Evolutionary conservation across 2,113 vertebrate genomes (phyloP).

Genomic region (Apistogramma diplotaenia): DNA sequence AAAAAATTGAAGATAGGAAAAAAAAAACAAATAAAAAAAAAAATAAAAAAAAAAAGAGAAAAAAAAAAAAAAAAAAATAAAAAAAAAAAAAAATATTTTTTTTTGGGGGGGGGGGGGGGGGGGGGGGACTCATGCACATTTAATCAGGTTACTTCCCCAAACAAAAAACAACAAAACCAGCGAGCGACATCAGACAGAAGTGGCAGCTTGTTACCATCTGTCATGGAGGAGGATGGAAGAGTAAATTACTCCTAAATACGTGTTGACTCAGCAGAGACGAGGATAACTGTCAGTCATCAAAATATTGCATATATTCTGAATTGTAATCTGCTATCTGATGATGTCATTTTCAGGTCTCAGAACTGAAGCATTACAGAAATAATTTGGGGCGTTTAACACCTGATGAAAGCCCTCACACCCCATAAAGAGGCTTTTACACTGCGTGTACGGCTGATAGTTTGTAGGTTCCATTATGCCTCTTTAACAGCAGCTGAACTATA

Average conservation of each 20-base stretch:
- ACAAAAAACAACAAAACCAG: background rate
- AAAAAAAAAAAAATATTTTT: too few relatives aligned
- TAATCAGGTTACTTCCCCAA: background rate
- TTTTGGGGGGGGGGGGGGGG: too few relatives aligned
- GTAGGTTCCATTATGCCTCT: background rate
- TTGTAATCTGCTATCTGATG: too few relatives aligned
- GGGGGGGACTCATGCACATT: background rate
- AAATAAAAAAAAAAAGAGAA: too few relatives aligned
- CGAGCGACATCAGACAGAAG: background rate
- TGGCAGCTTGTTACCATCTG: background rate
- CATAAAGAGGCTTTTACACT: background rate
- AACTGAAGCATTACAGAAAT: background rate
- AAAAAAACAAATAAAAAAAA: too few relatives aligned
- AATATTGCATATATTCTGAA: too few relatives aligned
- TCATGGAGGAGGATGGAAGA: background rate
- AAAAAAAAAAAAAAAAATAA: too few relatives aligned
- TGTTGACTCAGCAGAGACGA: too few relatives aligned
- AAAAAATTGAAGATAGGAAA: too few relatives aligned
- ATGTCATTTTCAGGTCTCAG: too few relatives aligned
- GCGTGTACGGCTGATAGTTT: background rate
- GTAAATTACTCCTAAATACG: background rate
- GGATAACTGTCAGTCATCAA: too few relatives aligned
- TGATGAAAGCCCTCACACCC: background rate
- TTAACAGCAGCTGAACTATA: background rate
- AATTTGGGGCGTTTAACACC: background rate